Percentiles rank a stretch among this genome's conserved stretches.
These are phyloP conservation scores for Dasyprocta punctata DNA, from an alignment of 2,113 vertebrate species.

Conservation along the genomic window DNA sequence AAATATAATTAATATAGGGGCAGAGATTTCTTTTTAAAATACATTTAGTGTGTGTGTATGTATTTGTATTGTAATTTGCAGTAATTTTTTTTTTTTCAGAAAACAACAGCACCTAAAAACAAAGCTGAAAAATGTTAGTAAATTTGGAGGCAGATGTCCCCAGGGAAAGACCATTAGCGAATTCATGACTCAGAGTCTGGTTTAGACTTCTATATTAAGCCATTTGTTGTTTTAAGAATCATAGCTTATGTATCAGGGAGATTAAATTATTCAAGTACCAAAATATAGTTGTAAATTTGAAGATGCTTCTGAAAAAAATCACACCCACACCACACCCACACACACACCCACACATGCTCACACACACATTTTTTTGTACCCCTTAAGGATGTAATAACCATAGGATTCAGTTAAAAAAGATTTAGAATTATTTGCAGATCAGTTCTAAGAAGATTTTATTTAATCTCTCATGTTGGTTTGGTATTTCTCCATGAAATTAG, in stretches of 20 bases:
- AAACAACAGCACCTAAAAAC: not conserved
- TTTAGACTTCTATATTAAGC: conserved; percentile 31
- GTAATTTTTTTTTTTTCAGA: not conserved
- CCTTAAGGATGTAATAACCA: conserved; percentile 18
- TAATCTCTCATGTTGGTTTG: not conserved
- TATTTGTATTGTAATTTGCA: not conserved
- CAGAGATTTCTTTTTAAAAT: not conserved
- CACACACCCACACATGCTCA: not conserved
- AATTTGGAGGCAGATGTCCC: not conserved
- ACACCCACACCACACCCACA: not conserved
- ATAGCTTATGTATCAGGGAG: not conserved
- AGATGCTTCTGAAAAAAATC: conserved; percentile 46
- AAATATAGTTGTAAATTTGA: conserved; percentile 24
- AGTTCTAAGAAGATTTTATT: conserved; percentile 33
- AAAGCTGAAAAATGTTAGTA: not conserved
- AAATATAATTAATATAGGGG: not conserved
- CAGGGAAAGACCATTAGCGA: not conserved
- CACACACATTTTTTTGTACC: not conserved
- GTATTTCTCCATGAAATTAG: not conserved
- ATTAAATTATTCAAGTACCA: not conserved
- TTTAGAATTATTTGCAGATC: conserved; percentile 10
- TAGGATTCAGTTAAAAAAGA: conserved; percentile 34
- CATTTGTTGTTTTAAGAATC: conserved; percentile 38
- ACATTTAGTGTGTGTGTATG: not conserved
- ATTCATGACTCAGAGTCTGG: not conserved